phyloP scores from a whole-genome alignment of 2,888 invertebrate species.

The Leuctra nigra region DNA sequence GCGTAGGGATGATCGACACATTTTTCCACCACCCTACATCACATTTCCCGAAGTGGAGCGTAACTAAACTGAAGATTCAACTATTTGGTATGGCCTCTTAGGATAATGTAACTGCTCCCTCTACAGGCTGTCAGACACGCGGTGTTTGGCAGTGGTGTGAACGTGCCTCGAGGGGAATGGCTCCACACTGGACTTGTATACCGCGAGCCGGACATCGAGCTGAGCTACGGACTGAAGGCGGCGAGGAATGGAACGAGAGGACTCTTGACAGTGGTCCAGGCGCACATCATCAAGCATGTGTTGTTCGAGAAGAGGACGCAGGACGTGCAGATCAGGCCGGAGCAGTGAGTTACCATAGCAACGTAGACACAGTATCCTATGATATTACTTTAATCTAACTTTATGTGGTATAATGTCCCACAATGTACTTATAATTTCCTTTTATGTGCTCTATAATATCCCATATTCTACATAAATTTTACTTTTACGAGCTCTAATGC shows the following conservation, averaged over 20 bases:
- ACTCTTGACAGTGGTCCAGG: constrained; percentile 58
- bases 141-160: constrained; percentile 59
- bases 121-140: constrained; percentile 53
- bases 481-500: too few species aligned
- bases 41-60: too few species aligned
- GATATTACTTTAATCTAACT: too few species aligned
- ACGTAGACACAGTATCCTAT: too few species aligned
- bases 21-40: too few species aligned
- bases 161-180: constrained; percentile 67
- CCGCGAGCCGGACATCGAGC: constrained; percentile 49
- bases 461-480: too few species aligned
- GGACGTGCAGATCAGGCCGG: constrained; percentile 23
- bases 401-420: background rate
- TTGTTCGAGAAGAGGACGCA: constrained; percentile 43
- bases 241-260: constrained; percentile 59
- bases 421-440: constrained; percentile 2
- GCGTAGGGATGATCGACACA: too few species aligned
- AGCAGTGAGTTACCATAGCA: constrained; percentile 21
- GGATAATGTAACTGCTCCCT: too few species aligned
- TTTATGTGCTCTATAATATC: too few species aligned
- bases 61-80: too few species aligned
- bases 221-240: constrained; percentile 58
- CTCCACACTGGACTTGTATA: constrained; percentile 59
- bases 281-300: constrained; percentile 61
- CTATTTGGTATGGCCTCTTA: too few species aligned